These are phyloP conservation scores for Heliconius nattereri DNA, from an alignment of 1,140 invertebrate species.

Conservation along the genomic window DNA sequence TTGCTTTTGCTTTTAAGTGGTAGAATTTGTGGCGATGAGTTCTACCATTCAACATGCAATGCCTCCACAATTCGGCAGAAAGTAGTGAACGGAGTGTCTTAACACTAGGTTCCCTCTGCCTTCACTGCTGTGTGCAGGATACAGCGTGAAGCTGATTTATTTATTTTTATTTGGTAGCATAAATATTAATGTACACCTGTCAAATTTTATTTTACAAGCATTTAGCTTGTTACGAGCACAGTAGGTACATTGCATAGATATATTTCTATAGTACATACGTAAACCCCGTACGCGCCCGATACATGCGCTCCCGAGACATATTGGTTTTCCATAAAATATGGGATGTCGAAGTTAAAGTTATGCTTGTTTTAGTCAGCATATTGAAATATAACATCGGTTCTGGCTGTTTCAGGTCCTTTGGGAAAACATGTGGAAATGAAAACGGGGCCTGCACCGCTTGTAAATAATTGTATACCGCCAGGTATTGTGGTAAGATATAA, in stretches of 20 bases:
- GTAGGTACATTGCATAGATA: not conserved
- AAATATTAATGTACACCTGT: not conserved
- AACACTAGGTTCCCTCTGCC: too few species aligned
- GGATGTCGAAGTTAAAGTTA: slow-evolving; percentile 61
- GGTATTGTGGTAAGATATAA: slow-evolving; percentile 44
- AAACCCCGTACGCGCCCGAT: not conserved
- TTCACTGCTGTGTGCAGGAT: too few species aligned
- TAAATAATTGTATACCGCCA: slow-evolving; percentile 50
- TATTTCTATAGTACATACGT: not conserved
- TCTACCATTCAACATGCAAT: too few species aligned
- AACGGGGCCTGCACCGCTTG: slow-evolving; percentile 25
- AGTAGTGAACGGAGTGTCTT: too few species aligned
- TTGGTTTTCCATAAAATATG: slow-evolving; percentile 58
- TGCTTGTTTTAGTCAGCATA: slow-evolving; percentile 67
- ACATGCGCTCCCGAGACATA: slow-evolving; percentile 31
- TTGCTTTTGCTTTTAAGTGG: too few species aligned
- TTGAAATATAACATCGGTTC: slow-evolving; percentile 74
- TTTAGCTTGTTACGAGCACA: not conserved
- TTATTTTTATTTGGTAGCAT: too few species aligned
- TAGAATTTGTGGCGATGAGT: too few species aligned
- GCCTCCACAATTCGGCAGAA: too few species aligned
- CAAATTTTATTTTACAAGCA: not conserved
- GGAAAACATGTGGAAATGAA: slow-evolving; percentile 59
- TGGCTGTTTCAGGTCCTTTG: slow-evolving; percentile 60
- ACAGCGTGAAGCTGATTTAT: too few species aligned